Percentiles rank a stretch among this genome's conserved stretches.
These are phyloP conservation scores for Tanaodytes sp. DNA, from an alignment of 2,888 invertebrate genomes.

Conservation along the genomic window DNA sequence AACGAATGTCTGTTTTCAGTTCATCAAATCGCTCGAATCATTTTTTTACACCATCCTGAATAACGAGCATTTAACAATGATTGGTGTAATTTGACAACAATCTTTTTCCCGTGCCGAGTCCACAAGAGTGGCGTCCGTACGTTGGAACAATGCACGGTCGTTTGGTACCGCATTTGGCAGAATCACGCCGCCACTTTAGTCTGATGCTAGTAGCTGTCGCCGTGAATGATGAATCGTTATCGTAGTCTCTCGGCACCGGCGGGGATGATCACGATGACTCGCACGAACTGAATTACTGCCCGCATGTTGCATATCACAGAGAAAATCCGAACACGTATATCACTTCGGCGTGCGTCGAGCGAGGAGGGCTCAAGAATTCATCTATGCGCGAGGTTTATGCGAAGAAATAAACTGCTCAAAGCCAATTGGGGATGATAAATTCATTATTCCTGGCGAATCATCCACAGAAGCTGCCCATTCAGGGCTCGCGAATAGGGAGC, in stretches of 20 bases:
- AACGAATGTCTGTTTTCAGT: no score
- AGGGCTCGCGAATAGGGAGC: conserved; percentile 7
- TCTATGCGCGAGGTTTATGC: conserved; percentile 43
- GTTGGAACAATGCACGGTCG: conserved; percentile 41
- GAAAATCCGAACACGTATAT: conserved; percentile 63
- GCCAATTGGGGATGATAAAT: conserved; percentile 63
- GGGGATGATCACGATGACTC: conserved; percentile 70
- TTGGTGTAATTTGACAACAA: conserved; percentile 25
- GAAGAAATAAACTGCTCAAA: conserved; percentile 61
- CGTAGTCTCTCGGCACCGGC: conserved; percentile 37
- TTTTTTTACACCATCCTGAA: no score
- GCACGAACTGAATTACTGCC: conserved; percentile 69
- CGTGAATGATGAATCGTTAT: conserved; percentile 68
- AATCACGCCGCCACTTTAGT: conserved; percentile 70
- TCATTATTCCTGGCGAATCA: conserved; percentile 53
- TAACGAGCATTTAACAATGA: conserved; percentile 29
- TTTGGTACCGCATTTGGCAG: conserved; percentile 67
- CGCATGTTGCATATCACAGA: conserved; percentile 64
- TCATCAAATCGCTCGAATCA: no score
- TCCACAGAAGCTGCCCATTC: conserved; percentile 43
- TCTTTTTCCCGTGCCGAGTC: conserved; percentile 29
- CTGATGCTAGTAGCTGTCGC: conserved; percentile 61
- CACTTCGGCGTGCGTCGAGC: conserved; percentile 41
- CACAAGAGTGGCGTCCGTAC: conserved; percentile 25
- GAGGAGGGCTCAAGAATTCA: conserved; percentile 44